Percentiles rank a stretch among this genome's conserved stretches.
Evolutionary conservation across 2,797 vertebrate genomes (phyloP).

Genomic region (Hypotaenidia philippensis): DNA sequence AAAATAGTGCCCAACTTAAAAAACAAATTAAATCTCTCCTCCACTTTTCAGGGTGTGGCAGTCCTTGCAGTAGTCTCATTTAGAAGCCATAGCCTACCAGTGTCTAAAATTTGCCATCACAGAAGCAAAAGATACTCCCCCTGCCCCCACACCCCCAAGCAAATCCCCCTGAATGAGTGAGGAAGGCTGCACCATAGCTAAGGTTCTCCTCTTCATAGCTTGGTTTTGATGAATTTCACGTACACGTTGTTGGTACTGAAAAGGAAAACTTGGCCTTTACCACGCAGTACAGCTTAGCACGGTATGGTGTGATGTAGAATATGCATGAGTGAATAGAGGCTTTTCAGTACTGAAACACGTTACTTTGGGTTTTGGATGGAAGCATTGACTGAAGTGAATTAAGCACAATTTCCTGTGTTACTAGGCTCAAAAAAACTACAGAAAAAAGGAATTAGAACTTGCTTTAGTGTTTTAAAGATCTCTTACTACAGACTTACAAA

Average conservation of each 20-base stretch:
- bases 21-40: neutral
- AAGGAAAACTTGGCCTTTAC: neutral
- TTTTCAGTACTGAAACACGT: neutral
- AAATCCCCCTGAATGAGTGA: neutral
- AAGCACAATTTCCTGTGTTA: neutral
- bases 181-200: neutral
- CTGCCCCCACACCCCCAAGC: neutral
- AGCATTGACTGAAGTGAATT: neutral
- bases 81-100: neutral
- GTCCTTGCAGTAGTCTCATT: neutral
- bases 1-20: neutral
- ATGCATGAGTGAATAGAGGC: neutral
- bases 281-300: neutral
- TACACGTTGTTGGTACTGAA: neutral
- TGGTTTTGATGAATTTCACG: neutral
- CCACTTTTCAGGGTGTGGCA: neutral
- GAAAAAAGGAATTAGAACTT: neutral
- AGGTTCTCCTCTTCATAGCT: rapidly evolving
- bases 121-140: rapidly evolving
- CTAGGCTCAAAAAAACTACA: neutral
- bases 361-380: neutral
- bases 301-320: neutral
- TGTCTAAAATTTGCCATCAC: neutral
- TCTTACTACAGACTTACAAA: neutral
- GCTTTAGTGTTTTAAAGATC: neutral